Conservation (phyloP, 2,797 vertebrate genomes). For the Enoplosus armatus region DNA sequence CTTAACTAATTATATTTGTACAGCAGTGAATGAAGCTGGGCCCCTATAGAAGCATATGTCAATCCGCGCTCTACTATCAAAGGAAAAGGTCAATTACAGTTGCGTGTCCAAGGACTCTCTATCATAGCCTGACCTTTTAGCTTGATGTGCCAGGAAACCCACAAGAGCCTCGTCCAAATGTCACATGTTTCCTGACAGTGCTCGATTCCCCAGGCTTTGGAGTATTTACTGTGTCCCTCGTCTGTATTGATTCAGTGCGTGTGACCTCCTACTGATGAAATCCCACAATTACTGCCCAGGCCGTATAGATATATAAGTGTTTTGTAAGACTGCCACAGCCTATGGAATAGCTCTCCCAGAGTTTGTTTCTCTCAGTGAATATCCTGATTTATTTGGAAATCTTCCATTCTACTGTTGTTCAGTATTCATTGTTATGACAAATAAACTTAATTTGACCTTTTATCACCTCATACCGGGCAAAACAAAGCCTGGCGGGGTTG, state of each 20-base stretch:
- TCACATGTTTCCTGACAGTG: constrained; percentile 68
- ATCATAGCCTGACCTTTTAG: constrained; percentile 80
- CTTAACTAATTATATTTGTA: constrained; percentile 65
- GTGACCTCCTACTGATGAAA: not conserved
- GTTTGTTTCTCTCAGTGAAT: not conserved
- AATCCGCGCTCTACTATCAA: constrained; percentile 64
- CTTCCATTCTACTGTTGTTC: not conserved
- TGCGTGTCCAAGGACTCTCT: constrained; percentile 74
- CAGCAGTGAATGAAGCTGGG: constrained; percentile 29
- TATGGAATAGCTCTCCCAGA: not conserved
- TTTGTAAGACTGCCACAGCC: not conserved
- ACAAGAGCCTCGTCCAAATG: constrained; percentile 76
- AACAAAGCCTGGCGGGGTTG: not conserved
- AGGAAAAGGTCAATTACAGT: constrained; percentile 80
- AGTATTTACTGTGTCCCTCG: constrained; percentile 45
- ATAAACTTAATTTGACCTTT: not conserved
- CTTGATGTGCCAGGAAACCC: constrained; percentile 66
- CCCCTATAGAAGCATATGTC: constrained; percentile 60
- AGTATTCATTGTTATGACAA: not conserved
- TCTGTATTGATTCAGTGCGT: constrained; percentile 33
- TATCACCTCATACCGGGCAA: not conserved
- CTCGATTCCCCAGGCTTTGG: constrained; percentile 30
- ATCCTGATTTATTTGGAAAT: not conserved
- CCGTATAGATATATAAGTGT: not conserved
- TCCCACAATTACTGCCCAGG: not conserved